Evolutionary conservation across 2,888 invertebrate genomes (phyloP), one percentile per base, ranked within the genome.

Genomic region (Nematopogon swammerdamellus): DNA sequence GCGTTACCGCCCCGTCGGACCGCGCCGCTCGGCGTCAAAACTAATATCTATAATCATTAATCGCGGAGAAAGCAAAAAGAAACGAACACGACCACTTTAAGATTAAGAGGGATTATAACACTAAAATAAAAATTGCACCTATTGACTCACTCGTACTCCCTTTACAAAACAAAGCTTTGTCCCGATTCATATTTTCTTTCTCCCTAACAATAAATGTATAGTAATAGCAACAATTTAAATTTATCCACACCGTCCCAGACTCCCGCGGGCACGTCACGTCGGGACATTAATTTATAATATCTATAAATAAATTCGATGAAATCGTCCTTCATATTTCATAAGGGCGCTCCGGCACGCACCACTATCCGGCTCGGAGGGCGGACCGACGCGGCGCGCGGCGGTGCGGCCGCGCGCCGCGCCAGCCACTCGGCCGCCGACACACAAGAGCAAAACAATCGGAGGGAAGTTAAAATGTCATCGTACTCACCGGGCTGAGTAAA

Each of bases 251-350:
- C 74, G 68, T 68, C 65, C 67, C 68, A 70, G 65, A 67, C 66
- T 62, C 70, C 74, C 64, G 67, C 68, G 63, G 65, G 62, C 65
- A 60, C 70, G 72, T 62, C 68, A 64, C 64, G 63, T 63, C 67
- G 65, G 70, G 67, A 68, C 71, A 67, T 74, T 68, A 69, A 67
- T 75, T 73, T 69, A 73, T 68, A 72, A 73, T 72, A 70, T 74
- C 74, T 77, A 77, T 72, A 76, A 76, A 76, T 77, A 77, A 77
- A 77, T 77, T 77, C 77, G 77, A 77, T 75, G 77, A 70, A 74
- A 77, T 76, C 71, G 77, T 77, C 77, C 70, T 67, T 73, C 67
- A 68, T 36, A 14, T 36, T 36, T 36, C 66, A 67, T 66, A 63
- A 66, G 55, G 63, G 64, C 62, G 61, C 57, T 57, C 62, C 68